Base-by-base conservation (phyloP, 2,797 vertebrate genomes). In the Hydrolagus colliei region DNA sequence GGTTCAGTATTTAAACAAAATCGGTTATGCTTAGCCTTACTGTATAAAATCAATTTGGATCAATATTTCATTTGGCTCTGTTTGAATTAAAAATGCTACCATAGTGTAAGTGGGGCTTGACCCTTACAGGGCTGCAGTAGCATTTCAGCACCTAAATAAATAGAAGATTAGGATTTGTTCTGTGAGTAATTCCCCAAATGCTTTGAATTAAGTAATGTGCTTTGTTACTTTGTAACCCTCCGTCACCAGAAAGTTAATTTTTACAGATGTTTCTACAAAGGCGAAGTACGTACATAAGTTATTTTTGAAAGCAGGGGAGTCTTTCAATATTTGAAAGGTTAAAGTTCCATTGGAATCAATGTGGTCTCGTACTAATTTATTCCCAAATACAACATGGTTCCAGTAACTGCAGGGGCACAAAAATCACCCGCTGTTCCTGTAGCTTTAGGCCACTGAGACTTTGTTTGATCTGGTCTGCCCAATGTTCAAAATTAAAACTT, bases 371-470 rank as follows among this genome's bases (percentile, higher is more conserved):
- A 68, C 41, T 22, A 71, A 84, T 84, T 84, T 84, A 84, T 35
- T 71, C 16, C 79, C 9, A 84, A 84, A 71, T 84, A 35, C 65
- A 22, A 71, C 8, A 11, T 41, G 65, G 65, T 67, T 84, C 32
- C 65, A 68, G 32, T 22, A 82, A 82, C 65, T 79, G 22, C 77
- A 79, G 52, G 63, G 18, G 27, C 22, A 13, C 65, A n/a, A 82
- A 82, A 68, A 22, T 84, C 79, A 84, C 78, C 78, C 62, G 27
- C 78, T 80, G 78, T 32, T 80, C 13, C 62, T 80, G 79, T 84
- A 63, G 32, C 65, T 68, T 84, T 84, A 68, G 65, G 32, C 32
- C 71, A n/a, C 27, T 32, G n/a, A 52, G 65, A 35, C 32, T 84
- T 71, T 84, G 18, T 84, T 84, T 84, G 79, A 84, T 68, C 79